Conservation (phyloP, 2,113 vertebrate species). For the Phrynosoma platyrhinos region DNA sequence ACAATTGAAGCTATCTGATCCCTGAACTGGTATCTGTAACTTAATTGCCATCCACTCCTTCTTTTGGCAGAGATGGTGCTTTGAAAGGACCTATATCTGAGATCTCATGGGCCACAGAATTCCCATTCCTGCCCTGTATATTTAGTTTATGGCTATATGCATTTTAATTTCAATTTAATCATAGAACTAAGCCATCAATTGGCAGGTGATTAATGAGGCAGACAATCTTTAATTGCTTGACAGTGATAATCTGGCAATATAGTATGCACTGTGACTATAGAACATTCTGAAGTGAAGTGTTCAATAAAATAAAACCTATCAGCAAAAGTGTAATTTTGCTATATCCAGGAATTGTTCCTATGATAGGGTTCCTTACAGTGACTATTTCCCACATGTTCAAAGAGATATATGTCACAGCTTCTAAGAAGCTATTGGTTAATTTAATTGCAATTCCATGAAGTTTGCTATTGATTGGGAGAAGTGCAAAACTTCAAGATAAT, state of each 20-base stretch:
- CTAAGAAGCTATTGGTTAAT: slow-evolving; percentile 19
- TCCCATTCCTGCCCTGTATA: neutral
- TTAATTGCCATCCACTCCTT: neutral
- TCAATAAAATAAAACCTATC: neutral
- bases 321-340: neutral
- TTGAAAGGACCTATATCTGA: neutral
- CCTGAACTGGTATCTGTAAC: neutral
- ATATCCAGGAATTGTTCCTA: neutral
- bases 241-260: neutral
- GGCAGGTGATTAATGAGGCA: neutral
- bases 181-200: neutral
- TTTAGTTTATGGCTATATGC: neutral
- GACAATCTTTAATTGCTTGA: slow-evolving; percentile 5
- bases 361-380: neutral
- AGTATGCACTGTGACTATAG: neutral
- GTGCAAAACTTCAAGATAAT: neutral
- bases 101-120: neutral
- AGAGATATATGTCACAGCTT: neutral
- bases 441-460: slow-evolving; percentile 13
- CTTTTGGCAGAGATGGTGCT: neutral
- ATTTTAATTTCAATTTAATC: neutral
- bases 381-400: slow-evolving; percentile 10
- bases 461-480: neutral
- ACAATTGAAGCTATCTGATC: too few relatives aligned
- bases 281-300: neutral